Base-by-base conservation (phyloP, 2,113 vertebrate species). In the Solea solea region DNA sequence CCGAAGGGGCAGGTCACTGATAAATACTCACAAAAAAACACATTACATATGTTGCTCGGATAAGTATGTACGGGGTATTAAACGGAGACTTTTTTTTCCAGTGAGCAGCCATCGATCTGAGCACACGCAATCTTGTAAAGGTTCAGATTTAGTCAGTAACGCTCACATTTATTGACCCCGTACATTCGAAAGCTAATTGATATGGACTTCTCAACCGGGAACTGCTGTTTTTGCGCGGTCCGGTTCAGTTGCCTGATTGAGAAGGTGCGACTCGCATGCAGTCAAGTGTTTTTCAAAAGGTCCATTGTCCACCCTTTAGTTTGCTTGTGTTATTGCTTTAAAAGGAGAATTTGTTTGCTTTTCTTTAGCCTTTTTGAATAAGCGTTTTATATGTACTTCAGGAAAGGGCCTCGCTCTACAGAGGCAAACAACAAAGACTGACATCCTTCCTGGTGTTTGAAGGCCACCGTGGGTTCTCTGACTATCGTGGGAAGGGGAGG, bases 41-140 rank as follows among this genome's bases (percentile, higher is more conserved):
- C 39, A 49, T 64, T 69, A 21, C 21, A 21, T 65, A 4, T 55
- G 67, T 62, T 63, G 66, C 56, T 15, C 54, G 25, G 49, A 66
- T 78, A 53, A 79, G 77, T 64, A 45, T 56, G 21, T 69, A 25
- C 16, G 8, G 1, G 49, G 25, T 57, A n/a, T 74, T 44, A 67
- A 55, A 74, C 39, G 50, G 66, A 66, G 53, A 51, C 54, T 57
- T 87, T 16, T 87, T 16, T 25, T 39, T 72, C 83, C 78, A 66
- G 66, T 79, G 66, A 71, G 59, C 27, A 5, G 58, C 11, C 63
- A 88, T 79, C 15, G 75, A 81, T 81, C 65, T 44, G 55, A 74
- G 40, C 41, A 45, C 46, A 60, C 46, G 28, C 40, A 46, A 46
- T 57, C 39, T 25, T 65, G 71, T 46, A 70, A 69, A 78, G 66